Evolutionary conservation across 2,888 invertebrate species (phyloP), one percentile per base, ranked within the genome.

Genomic region (Nesidiocoris tenuis): DNA sequence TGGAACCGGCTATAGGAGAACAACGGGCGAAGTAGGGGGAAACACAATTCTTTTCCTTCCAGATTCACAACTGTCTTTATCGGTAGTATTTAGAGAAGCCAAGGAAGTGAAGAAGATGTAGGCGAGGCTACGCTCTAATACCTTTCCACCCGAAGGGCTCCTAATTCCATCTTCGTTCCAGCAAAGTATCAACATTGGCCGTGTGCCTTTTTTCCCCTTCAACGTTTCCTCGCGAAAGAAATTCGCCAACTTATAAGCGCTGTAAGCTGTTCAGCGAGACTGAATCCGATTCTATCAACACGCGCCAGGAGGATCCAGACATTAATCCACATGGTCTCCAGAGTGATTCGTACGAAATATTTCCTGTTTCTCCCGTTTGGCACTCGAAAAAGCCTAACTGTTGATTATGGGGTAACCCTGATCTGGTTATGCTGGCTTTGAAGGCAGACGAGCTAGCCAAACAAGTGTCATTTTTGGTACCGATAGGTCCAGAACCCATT

Each of bases 21-120:
- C n/a, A n/a, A n/a, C 7, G 9, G 61, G 21, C 23, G 59, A n/a
- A 19, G 59, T 59, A 24, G 21, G 59, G 54, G 12, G 24, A 23
- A 17, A 70, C 22, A 70, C 70, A 39, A 61, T 24, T 39, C 61
- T 72, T 61, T 72, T 72, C 61, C 57, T 57, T 54, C 21, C 65
- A 72, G 72, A 72, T 61, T 72, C 72, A 72, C 72, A 72, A 72
- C 72, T 72, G 72, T 72, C 72, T 72, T 72, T 72, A 72, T 72
- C 72, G 72, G 72, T 23, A 61, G 72, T 72, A 72, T 72, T 72
- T 72, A 72, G 72, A 63, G 59, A 59, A 59, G 19, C n/a, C n/a
- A 19, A 54, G 18, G 68, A 59, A 55, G 23, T 19, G 56, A 1
- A 67, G 56, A 39, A 39, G 56, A 19, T 55, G 24, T 25, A 61